Evolutionary conservation across 2,113 vertebrate species (phyloP), one percentile per base, ranked within the genome.

Genomic region (Antechinus flavipes): DNA sequence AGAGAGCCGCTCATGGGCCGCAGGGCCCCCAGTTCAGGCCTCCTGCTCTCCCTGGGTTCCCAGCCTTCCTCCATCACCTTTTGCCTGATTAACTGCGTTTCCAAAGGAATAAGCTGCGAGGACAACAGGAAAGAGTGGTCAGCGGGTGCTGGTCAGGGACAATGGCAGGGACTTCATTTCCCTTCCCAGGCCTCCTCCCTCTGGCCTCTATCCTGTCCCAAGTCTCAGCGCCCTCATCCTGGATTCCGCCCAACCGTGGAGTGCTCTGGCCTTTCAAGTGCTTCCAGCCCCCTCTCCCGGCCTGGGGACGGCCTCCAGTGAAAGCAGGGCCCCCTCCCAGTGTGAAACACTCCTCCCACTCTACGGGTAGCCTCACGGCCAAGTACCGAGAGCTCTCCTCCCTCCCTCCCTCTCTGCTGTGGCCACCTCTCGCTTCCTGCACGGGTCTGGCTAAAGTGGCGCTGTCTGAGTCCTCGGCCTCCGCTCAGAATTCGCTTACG

Each of bases 151-250:
- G 24, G 23, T 0, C 14, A 92, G 24, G 42, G 90, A 55, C 35
- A 49, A n/a, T 54, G 68, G 68, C 68, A 46, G 89, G 27, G 76
- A 92, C 55, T 61, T 95, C 91, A 95, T 96, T 94, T 97, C 92
- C 94, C 94, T 91, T 92, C 90, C 55, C 25, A 56, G 54, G 1
- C 1, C 94, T 96, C 76, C 90, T 97, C 91, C 90, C 92, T 94
- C 26, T 56, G 93, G 84, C 56, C 95, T 96, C 90, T 94, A 84
- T 90, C 89, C 89, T 93, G 93, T 35, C 95, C 42, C 96, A 93
- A 93, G 90, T 76, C 24, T 94, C 46, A 93, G 76, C 26, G 30
- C 61, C 61, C 27, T 14, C 12, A 30, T 68, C 61, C 61, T n/a
- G 35, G 61, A 68, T n/a, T 68, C 30, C 14, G 16, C 61, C 61